These are phyloP conservation scores for Xylocampa areola DNA, from an alignment of 2,888 invertebrate species.

Conservation along the genomic window DNA sequence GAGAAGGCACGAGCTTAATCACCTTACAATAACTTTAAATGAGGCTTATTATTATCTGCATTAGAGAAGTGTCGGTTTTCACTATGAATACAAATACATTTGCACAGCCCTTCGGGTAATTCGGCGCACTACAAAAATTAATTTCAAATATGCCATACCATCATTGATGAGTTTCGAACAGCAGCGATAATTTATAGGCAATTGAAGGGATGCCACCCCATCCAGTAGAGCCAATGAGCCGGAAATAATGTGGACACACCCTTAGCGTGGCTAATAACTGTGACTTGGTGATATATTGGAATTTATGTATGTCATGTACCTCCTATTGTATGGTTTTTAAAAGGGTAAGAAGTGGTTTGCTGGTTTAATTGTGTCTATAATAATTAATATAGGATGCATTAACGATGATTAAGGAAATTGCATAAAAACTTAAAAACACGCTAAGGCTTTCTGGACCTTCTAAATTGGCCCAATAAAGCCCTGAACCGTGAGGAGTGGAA, in stretches of 20 bases:
- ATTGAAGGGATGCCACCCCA: conserved; percentile 66
- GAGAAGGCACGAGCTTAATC: no score
- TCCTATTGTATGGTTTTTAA: not conserved
- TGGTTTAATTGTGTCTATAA: no score
- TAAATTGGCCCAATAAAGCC: no score
- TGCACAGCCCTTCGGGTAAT: no score
- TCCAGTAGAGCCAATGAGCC: conserved; percentile 75
- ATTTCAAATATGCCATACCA: conserved; percentile 34
- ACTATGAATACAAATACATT: not conserved
- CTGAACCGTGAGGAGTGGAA: no score
- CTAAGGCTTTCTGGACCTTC: no score
- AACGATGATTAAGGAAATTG: no score
- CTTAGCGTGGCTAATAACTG: conserved; percentile 62
- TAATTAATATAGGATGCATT: no score
- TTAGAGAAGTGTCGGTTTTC: no score
- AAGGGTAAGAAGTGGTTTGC: not conserved
- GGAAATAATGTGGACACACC: conserved; percentile 76
- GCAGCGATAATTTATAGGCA: conserved; percentile 65
- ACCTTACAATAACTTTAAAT: no score
- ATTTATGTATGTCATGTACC: conserved; percentile 25
- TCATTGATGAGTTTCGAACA: conserved; percentile 46
- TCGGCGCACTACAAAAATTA: conserved; percentile 34
- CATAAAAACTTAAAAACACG: no score
- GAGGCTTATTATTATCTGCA: no score
- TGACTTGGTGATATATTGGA: conserved; percentile 52